Base-by-base conservation (phyloP, 2,113 vertebrate species). In the Bungarus multicinctus region DNA sequence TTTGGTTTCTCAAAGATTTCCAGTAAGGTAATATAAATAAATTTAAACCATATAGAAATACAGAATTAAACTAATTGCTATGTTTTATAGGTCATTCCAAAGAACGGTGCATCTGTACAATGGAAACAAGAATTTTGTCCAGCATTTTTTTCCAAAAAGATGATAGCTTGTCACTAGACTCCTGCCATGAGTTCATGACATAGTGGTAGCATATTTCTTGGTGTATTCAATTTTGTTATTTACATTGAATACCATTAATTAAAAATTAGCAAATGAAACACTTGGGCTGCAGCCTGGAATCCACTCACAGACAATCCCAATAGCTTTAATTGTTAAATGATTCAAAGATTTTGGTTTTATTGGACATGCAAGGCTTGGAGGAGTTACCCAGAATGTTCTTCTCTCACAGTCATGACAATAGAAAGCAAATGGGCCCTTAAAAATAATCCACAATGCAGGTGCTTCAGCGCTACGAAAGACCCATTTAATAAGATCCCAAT, bases 91-190 rank as follows among this genome's bases (percentile, higher is more conserved):
- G 34, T 81, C 74, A 43, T 43, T 81, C 74, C 34, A 81, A 81
- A 18, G 45, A 91, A 87, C 7, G 2, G 27, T n/a, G 52, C 11
- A 55, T 89, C 88, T 45, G 12, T 47, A 93, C 58, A n/a, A 27
- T 4, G 2, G 43, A 45, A 60, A 39, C 34, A 43, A 47, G 39
- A 89, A 55, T 58, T 52, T 30, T 39, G 58, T 27, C 3, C 18
- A 27, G 11, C 3, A 14, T 6, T 54, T 50, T 43, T 14, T 22
- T 23, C 25, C 39, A 85, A 55, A 95, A 92, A 92, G 88, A 94
- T 92, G 95, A 96, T 92, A 96, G 95, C 95, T 95, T 97, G 94
- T 96, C 93, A 97, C 89, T 60, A 90, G 93, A 55, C 92, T 91
- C 93, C 93, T 94, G 94, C 96, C 94, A 90, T 91, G 94, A 93